Percentiles rank a stretch among this genome's conserved stretches.
phyloP scores from a whole-genome alignment of 2,113 vertebrate species.

The Mormoops blainvillei region DNA sequence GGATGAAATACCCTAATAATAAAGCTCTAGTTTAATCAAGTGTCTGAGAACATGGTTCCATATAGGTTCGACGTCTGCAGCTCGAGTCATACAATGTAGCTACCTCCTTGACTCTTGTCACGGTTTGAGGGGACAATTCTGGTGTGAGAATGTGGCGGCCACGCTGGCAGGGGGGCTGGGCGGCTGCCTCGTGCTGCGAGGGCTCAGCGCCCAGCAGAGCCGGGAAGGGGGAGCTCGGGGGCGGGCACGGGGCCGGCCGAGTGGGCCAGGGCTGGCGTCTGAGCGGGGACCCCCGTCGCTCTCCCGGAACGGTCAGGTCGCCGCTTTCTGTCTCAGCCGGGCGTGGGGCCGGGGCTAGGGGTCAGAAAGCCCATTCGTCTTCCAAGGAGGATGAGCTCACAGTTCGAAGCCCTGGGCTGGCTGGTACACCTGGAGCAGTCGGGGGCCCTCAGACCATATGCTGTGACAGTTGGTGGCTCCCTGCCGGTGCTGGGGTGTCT shows the following conservation, averaged over 20 bases:
- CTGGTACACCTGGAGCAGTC: not conserved
- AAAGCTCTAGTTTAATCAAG: not conserved
- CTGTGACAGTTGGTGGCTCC: not conserved
- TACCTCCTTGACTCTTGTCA: not conserved
- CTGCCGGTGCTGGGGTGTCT: not conserved
- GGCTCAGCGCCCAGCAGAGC: not conserved
- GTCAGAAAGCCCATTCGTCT: not conserved
- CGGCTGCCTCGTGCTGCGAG: too few relatives aligned
- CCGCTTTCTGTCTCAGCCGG: not conserved
- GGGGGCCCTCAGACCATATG: not conserved
- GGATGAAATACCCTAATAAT: not conserved
- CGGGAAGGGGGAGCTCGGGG: not conserved
- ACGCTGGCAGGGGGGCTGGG: not conserved
- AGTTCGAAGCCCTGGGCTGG: not conserved
- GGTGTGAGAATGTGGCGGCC: not conserved
- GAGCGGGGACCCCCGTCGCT: fast-evolving
- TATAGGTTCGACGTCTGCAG: fast-evolving
- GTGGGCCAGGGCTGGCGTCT: not conserved
- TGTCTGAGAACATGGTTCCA: not conserved
- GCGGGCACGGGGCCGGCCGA: fast-evolving
- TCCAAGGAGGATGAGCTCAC: not conserved
- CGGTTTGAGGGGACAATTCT: not conserved
- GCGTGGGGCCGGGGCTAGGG: not conserved
- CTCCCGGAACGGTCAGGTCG: not conserved
- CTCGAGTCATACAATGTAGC: not conserved